A percentile compares a stretch with the other conserved stretches of the same genome.
phyloP scores from a whole-genome alignment of 2,797 vertebrate species.

The Hirundo rustica region DNA sequence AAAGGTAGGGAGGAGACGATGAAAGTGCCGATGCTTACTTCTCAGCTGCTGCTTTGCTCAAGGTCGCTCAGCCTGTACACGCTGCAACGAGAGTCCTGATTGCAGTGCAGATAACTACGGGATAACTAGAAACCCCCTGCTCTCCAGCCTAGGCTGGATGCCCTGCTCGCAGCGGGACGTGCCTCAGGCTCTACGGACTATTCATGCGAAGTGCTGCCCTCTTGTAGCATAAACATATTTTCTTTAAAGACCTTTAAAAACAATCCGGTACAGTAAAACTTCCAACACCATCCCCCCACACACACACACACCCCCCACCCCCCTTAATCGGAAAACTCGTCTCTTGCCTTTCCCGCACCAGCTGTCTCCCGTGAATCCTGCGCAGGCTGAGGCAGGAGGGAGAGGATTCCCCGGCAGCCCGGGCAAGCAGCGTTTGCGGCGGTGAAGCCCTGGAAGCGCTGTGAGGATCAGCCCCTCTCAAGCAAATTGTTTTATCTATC shows the following conservation, averaged over 20 bases:
- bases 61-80: neutral
- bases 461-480: neutral
- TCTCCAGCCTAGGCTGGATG: neutral
- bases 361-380: neutral
- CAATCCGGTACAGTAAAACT: neutral
- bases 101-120: neutral
- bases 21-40: neutral
- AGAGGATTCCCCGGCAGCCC: neutral
- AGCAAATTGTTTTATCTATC: neutral
- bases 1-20: neutral
- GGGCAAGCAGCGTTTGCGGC: neutral
- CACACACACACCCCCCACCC: no score
- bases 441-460: neutral
- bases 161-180: neutral
- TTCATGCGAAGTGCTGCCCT: neutral
- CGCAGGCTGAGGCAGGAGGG: neutral
- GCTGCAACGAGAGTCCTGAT: neutral
- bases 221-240: neutral
- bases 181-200: neutral
- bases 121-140: neutral
- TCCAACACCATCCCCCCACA: no score
- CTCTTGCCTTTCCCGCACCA: neutral
- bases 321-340: neutral
- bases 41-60: neutral
- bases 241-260: neutral